These are phyloP conservation scores for Maniola hyperantus DNA, from an alignment of 2,888 invertebrate genomes.

Conservation along the genomic window DNA sequence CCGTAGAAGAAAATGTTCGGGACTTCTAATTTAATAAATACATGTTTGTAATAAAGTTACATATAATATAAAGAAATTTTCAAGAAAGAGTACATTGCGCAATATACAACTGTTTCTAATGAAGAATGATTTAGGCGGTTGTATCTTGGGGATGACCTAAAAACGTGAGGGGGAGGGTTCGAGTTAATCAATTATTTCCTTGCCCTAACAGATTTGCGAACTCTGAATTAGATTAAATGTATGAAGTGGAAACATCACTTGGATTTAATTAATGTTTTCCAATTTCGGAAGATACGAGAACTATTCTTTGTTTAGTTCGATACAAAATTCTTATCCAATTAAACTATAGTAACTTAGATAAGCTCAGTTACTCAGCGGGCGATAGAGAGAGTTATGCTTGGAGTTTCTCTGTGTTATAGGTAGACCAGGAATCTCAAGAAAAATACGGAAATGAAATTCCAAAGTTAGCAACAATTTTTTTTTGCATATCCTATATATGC, in stretches of 20 bases:
- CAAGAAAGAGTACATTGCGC: background rate
- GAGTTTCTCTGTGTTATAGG: too few relatives aligned
- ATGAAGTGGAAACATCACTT: constrained; percentile 16
- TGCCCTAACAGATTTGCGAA: constrained; percentile 14
- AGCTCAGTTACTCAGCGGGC: too few relatives aligned
- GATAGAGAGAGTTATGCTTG: too few relatives aligned
- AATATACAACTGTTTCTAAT: constrained; percentile 8
- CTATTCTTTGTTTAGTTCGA: background rate
- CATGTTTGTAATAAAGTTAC: background rate
- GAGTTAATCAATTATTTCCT: constrained; percentile 21
- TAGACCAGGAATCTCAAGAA: too few relatives aligned
- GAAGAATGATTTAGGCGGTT: constrained; percentile 17
- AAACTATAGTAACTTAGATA: background rate
- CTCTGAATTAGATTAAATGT: constrained; percentile 15
- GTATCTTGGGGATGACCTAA: constrained; percentile 15
- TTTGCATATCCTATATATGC: too few relatives aligned
- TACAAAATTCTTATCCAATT: background rate
- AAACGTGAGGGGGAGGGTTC: constrained; percentile 20
- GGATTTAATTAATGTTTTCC: constrained; percentile 13
- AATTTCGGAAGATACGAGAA: background rate
- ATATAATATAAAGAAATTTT: background rate
- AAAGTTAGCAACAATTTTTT: too few relatives aligned
- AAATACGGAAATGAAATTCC: too few relatives aligned
- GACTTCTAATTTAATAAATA: too few relatives aligned
- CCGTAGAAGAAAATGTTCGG: too few relatives aligned